Evolutionary conservation across 2,113 vertebrate species (phyloP), one percentile per base, ranked within the genome.

Genomic region (pig (Sus scrofa)): DNA sequence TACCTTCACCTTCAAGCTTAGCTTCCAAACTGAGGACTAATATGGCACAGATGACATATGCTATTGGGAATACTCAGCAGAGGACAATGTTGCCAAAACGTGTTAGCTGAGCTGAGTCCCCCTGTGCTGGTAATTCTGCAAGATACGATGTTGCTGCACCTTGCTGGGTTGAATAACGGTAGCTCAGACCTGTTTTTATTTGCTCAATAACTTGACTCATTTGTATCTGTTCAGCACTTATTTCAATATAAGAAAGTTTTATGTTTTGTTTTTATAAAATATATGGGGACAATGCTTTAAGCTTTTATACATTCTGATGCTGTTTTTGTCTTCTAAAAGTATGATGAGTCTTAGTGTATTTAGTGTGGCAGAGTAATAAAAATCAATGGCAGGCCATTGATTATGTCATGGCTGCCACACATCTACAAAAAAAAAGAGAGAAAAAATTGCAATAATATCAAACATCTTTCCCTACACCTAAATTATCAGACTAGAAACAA

Each of bases 81-180:
- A 98, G 99, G 98, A 99, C 99, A 95, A 99, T 99, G 96, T 99
- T 99, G 99, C 99, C 99, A 98, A 99, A 99, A 98, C 99, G 99
- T 26, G 99, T 99, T 97, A 99, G 99, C 99, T 99, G 99, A 99
- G 98, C 98, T 98, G 83, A 98, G 96, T 97, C 97, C 98, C 97
- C 91, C 6, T 4, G 95, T 97, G 98, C 98, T 98, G 98, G 98
- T 98, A 97, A 98, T 96, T 96, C 97, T 20, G 96, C 98, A 97
- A 98, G 97, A 98, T 97, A 97, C 84, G 95, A 98, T 96, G 85
- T 98, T 98, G 97, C 99, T 99, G 99, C 99, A 98, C 98, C 98
- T 99, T 98, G 98, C 88, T 98, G 98, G 97, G 98, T 98, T 98
- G 98, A 97, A 98, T 98, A 98, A 97, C 98, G 97, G 98, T 98